Percentiles rank a stretch among this genome's conserved stretches.
Evolutionary conservation across 2,888 invertebrate genomes (phyloP).

Genomic region (Orthosia gracilis): DNA sequence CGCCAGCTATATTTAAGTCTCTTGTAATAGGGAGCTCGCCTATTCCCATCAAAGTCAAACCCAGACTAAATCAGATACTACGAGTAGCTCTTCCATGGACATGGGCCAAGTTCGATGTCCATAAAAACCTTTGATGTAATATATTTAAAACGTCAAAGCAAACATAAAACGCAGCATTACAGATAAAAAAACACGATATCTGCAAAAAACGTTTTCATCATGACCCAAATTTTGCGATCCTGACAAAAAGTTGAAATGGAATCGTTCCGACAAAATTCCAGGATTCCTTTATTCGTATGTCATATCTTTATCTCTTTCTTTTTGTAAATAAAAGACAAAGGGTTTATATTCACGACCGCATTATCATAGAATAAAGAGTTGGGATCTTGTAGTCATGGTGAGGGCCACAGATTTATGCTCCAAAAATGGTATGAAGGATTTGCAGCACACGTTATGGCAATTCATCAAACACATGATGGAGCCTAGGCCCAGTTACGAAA

Average conservation of each 20-base stretch:
- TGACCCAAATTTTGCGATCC: conserved; percentile 49
- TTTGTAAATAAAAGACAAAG: conserved; percentile 78
- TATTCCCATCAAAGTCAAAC: too few species aligned
- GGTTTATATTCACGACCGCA: conserved; percentile 66
- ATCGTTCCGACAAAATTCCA: conserved; percentile 66
- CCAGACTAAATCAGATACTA: too few species aligned
- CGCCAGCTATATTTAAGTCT: not conserved
- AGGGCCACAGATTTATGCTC: conserved; percentile 41
- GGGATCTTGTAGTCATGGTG: conserved; percentile 42
- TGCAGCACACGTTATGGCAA: conserved; percentile 38
- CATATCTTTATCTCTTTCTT: conserved; percentile 75
- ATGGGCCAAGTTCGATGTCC: not conserved
- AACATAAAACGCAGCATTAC: conserved; percentile 33
- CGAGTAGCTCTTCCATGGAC: too few species aligned
- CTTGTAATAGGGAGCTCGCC: too few species aligned
- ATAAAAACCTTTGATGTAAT: conserved; percentile 1
- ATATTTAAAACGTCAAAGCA: conserved; percentile 34
- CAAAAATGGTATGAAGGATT: conserved; percentile 43
- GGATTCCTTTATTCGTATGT: conserved; percentile 74
- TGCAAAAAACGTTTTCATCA: conserved; percentile 49
- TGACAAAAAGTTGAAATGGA: conserved; percentile 60
- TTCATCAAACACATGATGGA: conserved; percentile 44
- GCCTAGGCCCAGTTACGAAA: conserved; percentile 49
- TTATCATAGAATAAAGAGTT: conserved; percentile 67
- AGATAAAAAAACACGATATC: conserved; percentile 36